These are phyloP conservation scores for Cephalopholis sonnerati DNA, from an alignment of 2,113 vertebrate species.

Conservation along the genomic window DNA sequence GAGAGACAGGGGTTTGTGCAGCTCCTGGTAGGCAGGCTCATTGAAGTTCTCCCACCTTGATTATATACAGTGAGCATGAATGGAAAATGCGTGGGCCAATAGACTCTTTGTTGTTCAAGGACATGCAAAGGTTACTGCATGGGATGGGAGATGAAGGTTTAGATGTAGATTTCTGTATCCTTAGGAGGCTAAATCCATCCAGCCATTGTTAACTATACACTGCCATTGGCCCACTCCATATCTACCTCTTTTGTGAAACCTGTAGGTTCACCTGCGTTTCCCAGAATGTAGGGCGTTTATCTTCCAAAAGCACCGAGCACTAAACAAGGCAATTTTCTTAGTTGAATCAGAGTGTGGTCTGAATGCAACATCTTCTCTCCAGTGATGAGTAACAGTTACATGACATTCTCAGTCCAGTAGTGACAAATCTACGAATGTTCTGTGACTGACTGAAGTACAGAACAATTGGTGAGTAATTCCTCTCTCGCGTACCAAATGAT, in stretches of 20 bases:
- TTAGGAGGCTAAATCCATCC: slow-evolving; percentile 27
- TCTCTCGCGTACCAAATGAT: slow-evolving; percentile 19
- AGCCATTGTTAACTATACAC: slow-evolving; percentile 31
- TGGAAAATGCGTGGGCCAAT: slow-evolving; percentile 69
- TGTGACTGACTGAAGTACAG: slow-evolving; percentile 60
- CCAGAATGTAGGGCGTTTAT: background rate
- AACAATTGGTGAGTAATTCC: slow-evolving; percentile 67
- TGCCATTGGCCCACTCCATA: background rate
- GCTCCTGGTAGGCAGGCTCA: slow-evolving; percentile 55
- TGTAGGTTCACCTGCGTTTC: slow-evolving; percentile 10
- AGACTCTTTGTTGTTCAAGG: slow-evolving; percentile 76
- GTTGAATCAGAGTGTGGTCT: slow-evolving; percentile 34
- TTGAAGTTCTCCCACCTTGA: slow-evolving; percentile 76
- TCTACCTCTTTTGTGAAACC: background rate
- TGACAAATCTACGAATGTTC: slow-evolving; percentile 59
- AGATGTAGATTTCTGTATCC: slow-evolving; percentile 51
- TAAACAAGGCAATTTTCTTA: slow-evolving; percentile 16
- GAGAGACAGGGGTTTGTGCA: slow-evolving; percentile 60
- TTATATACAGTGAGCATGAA: slow-evolving; percentile 71
- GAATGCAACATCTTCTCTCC: slow-evolving; percentile 50
- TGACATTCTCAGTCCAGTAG: slow-evolving; percentile 64
- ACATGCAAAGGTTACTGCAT: slow-evolving; percentile 68
- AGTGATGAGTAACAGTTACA: slow-evolving; percentile 65
- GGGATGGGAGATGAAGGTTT: slow-evolving; percentile 54
- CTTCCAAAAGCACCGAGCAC: background rate